A percentile compares a stretch with the other conserved stretches of the same genome.
Conservation (phyloP, 1,140 invertebrate species). For the Eumeta japonica region DNA sequence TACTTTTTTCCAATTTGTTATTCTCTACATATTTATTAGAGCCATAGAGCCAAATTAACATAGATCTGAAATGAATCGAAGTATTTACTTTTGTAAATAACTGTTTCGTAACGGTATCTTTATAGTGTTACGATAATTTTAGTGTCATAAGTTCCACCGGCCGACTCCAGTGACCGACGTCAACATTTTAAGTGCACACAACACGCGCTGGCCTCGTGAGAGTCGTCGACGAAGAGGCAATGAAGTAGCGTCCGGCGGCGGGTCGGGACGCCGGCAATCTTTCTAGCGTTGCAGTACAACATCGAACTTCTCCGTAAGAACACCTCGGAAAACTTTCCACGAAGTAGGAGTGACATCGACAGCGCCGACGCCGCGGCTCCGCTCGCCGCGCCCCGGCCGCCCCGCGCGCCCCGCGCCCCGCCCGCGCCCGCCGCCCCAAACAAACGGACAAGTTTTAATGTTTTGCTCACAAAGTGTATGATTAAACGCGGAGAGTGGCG, state of each 20-base stretch:
- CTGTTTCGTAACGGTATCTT: no score
- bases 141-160: no score
- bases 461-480: slow-evolving; percentile 58
- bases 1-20: no score
- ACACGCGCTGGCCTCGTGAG: no score
- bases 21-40: no score
- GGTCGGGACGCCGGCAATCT: slow-evolving; percentile 38
- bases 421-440: slow-evolving; percentile 30
- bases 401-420: slow-evolving; percentile 16
- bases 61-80: no score
- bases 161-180: no score
- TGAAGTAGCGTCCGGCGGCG: slow-evolving; percentile 37
- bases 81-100: no score
- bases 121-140: no score
- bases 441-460: slow-evolving; percentile 58
- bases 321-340: slow-evolving; percentile 51
- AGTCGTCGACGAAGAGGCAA: slow-evolving; percentile 46
- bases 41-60: no score
- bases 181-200: slow-evolving; percentile 53
- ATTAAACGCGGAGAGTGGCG: slow-evolving; percentile 55
- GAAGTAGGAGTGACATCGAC: slow-evolving; percentile 15
- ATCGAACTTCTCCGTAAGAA: slow-evolving; percentile 54
- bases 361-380: slow-evolving; percentile 17
- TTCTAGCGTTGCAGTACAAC: slow-evolving; percentile 49
- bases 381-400: slow-evolving; percentile 15